Conservation (phyloP, 2,113 vertebrate species). For the Cygnus buccinator region DNA sequence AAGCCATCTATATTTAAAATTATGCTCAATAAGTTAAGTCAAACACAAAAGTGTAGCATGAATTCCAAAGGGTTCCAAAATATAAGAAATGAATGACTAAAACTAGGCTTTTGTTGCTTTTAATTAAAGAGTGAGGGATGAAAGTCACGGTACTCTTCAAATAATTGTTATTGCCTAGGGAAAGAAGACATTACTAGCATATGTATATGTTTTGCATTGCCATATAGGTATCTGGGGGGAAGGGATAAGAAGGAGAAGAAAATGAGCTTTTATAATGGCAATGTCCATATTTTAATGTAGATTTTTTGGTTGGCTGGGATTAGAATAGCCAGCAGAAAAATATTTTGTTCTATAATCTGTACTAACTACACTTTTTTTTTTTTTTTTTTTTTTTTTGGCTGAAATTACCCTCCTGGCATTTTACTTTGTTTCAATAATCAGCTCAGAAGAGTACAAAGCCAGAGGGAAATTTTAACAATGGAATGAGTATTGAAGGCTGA, state of each 20-base stretch:
- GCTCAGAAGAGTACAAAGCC: neutral
- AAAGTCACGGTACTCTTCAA: neutral
- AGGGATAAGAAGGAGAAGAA: neutral
- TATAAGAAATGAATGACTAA: neutral
- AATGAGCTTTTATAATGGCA: neutral
- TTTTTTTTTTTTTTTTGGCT: neutral
- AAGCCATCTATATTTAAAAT: neutral
- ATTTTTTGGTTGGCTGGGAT: neutral
- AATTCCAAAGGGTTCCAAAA: neutral
- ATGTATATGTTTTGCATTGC: neutral
- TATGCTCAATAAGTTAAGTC: neutral
- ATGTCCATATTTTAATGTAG: neutral
- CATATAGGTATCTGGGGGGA: neutral
- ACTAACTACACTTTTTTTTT: neutral
- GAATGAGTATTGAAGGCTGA: neutral
- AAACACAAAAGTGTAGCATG: neutral
- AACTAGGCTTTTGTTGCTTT: neutral
- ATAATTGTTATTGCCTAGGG: neutral
- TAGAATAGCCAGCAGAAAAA: neutral
- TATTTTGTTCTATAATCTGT: constrained; percentile 16
- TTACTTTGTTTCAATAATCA: neutral
- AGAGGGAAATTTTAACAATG: neutral
- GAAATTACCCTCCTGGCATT: neutral
- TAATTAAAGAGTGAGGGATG: neutral
- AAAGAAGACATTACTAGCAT: neutral